Evolutionary conservation across 2,888 invertebrate species (phyloP).

Genomic region (Ennomos erosarius): DNA sequence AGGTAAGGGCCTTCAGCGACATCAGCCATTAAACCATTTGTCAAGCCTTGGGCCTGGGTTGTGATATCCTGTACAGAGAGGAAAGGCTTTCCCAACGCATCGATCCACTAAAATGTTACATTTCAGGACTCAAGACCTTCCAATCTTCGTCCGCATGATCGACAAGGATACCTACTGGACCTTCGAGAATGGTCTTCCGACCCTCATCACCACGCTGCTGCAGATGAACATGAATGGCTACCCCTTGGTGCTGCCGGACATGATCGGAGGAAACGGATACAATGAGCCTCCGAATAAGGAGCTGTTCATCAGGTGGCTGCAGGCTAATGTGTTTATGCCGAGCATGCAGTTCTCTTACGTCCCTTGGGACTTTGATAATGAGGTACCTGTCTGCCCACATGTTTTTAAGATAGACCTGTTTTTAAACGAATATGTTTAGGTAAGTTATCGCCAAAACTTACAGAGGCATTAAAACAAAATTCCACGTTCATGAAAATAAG

Average conservation of each 20-base stretch:
- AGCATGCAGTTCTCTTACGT: slow-evolving; percentile 91
- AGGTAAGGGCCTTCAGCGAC: too few relatives aligned
- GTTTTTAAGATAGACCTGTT: too few relatives aligned
- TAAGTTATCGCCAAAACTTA: too few relatives aligned
- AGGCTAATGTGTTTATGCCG: slow-evolving; percentile 91
- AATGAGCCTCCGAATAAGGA: slow-evolving; percentile 83
- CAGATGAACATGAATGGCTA: slow-evolving; percentile 87
- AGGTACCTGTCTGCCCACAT: too few relatives aligned
- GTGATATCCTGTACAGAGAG: too few relatives aligned
- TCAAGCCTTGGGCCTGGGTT: too few relatives aligned
- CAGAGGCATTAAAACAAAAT: too few relatives aligned
- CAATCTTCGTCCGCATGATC: slow-evolving; percentile 90
- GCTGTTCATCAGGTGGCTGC: slow-evolving; percentile 90
- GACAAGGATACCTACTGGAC: slow-evolving; percentile 90
- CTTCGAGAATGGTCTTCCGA: slow-evolving; percentile 88
- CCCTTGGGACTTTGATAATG: slow-evolving; percentile 90
- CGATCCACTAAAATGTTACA: too few relatives aligned
- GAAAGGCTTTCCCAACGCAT: too few relatives aligned
- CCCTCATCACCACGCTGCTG: slow-evolving; percentile 89
- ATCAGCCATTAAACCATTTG: too few relatives aligned
- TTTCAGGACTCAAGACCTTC: slow-evolving; percentile 87
- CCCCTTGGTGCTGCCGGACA: slow-evolving; percentile 91
- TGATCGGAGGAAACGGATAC: slow-evolving; percentile 88
- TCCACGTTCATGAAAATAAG: too few relatives aligned
- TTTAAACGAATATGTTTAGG: too few relatives aligned